Conservation (phyloP, 2,113 vertebrate species). For the Neotoma lepida region DNA sequence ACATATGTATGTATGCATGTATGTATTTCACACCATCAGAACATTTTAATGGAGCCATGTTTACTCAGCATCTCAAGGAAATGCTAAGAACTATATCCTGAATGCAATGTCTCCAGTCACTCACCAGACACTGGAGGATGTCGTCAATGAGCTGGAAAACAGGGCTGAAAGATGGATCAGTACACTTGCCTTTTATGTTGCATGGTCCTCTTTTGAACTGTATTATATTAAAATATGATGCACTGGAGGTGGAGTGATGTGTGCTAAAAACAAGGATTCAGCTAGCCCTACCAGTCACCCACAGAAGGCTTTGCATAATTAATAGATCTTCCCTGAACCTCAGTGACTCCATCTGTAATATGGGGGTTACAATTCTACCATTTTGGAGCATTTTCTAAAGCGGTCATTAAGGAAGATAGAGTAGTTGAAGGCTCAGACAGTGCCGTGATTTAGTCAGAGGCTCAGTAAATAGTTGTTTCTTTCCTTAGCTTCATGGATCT, state of each 20-base stretch:
- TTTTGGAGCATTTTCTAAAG: not conserved
- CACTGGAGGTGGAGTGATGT: not conserved
- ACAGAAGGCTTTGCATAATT: not conserved
- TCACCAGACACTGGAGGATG: conserved; percentile 40
- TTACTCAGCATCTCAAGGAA: conserved; percentile 51
- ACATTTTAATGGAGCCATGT: conserved; percentile 46
- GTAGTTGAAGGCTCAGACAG: not conserved
- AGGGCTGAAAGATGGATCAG: conserved; percentile 34
- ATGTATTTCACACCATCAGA: not conserved
- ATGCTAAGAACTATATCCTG: not conserved
- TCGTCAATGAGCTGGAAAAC: conserved; percentile 66
- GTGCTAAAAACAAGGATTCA: not conserved
- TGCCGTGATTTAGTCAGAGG: not conserved
- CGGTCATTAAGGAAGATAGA: not conserved
- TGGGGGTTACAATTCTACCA: not conserved
- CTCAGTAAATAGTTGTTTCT: not conserved
- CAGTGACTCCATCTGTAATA: conserved; percentile 38
- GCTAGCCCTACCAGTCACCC: not conserved
- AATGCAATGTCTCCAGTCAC: conserved; percentile 58
- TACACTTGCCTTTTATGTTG: conserved; percentile 57
- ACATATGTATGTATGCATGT: not conserved
- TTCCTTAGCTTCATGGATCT: not conserved
- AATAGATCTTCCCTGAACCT: not conserved
- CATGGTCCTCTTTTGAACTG: conserved; percentile 22
- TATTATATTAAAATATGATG: conserved; percentile 46